phyloP scores from a whole-genome alignment of 53 echinoderm and acorn worm species.

The Pentamera pediparva region DNA sequence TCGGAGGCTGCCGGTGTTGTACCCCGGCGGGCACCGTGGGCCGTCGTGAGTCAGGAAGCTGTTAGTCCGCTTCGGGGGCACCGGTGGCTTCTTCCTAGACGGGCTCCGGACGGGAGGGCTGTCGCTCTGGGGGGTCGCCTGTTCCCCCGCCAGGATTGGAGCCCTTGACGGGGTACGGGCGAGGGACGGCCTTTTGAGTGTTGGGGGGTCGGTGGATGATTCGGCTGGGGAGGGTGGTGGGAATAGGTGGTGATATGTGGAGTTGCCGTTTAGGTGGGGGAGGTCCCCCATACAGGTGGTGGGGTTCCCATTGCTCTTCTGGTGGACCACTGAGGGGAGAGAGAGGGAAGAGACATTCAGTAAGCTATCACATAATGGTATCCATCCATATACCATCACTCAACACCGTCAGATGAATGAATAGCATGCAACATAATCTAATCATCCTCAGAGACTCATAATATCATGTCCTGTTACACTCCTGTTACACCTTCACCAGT shows the following conservation, averaged over 20 bases:
- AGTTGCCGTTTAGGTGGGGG: constrained; percentile 21
- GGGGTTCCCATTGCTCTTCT: not conserved
- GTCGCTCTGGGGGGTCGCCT: constrained; percentile 3
- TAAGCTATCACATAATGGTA: too few relatives aligned
- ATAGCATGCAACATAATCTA: too few relatives aligned
- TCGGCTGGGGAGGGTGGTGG: constrained; percentile 9
- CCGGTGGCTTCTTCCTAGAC: constrained; percentile 28
- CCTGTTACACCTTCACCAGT: too few relatives aligned
- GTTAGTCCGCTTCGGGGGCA: constrained; percentile 15
- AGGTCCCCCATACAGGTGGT: too few relatives aligned
- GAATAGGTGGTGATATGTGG: constrained; percentile 38
- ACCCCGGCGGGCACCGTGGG: constrained; percentile 8
- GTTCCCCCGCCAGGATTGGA: constrained; percentile 8
- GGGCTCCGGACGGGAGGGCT: constrained; percentile 13
- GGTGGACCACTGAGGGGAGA: not conserved
- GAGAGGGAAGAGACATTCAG: too few relatives aligned
- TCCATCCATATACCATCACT: too few relatives aligned
- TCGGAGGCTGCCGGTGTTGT: too few relatives aligned
- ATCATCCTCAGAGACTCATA: too few relatives aligned
- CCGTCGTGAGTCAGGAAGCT: constrained; percentile 14
- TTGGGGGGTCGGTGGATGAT: constrained; percentile 21
- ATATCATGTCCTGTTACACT: too few relatives aligned
- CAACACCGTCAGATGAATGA: too few relatives aligned
- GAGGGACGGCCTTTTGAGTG: constrained; percentile 2
- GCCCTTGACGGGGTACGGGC: constrained; percentile 19